Conservation (phyloP, 2,888 invertebrate genomes). For the Folsomia manolachei region DNA sequence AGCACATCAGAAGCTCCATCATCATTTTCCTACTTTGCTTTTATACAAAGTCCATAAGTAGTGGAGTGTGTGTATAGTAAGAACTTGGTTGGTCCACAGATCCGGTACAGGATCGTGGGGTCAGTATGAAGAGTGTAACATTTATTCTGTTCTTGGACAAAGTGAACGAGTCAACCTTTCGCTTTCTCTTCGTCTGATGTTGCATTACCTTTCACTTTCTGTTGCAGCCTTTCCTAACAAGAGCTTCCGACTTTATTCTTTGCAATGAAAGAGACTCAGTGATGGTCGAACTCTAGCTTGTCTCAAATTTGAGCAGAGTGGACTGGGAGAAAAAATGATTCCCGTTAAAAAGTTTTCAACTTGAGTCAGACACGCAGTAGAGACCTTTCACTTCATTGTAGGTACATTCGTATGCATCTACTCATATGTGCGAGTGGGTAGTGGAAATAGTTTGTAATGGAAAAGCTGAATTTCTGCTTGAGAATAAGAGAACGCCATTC, state of each 20-base stretch:
- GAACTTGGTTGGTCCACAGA: no score
- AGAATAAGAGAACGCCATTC: no score
- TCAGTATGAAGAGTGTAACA: neutral
- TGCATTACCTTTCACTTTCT: neutral
- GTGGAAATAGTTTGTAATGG: no score
- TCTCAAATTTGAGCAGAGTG: neutral
- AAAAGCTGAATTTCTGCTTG: no score
- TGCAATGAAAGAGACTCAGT: neutral
- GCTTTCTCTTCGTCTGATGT: neutral
- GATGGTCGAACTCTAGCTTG: neutral
- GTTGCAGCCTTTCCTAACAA: neutral
- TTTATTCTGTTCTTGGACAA: neutral
- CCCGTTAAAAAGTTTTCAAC: neutral
- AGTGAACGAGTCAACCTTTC: neutral
- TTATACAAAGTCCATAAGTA: neutral
- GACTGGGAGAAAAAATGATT: neutral
- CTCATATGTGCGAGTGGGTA: no score
- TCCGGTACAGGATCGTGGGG: neutral
- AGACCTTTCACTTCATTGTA: neutral
- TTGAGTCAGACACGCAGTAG: neutral
- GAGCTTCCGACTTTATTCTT: neutral
- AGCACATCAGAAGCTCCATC: conserved; percentile 2
- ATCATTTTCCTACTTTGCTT: neutral
- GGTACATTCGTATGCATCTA: neutral
- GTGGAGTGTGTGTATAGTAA: no score